phyloP scores from a whole-genome alignment of 92 coral and sea anemone species.

The Zoanthus solanderi region DNA sequence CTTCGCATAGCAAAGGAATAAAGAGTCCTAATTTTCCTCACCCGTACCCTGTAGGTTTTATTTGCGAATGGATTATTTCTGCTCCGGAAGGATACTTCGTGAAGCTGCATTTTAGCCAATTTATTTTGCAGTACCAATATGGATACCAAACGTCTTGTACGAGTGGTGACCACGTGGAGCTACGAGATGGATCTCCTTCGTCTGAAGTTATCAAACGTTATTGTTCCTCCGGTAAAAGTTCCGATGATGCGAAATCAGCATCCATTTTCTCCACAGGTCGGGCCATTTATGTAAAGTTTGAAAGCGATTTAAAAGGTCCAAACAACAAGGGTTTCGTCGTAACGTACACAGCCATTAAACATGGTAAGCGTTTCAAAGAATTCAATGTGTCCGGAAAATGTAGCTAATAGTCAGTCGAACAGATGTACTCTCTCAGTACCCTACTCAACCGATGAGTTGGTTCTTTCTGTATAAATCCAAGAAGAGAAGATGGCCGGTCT shows the following conservation, averaged over 20 bases:
- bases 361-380: background rate
- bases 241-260: background rate
- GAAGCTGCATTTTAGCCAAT: background rate
- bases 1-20: background rate
- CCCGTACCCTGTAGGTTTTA: constrained; percentile 3
- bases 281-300: background rate
- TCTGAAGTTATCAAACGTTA: constrained; percentile 22
- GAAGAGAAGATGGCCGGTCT: no score
- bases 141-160: background rate
- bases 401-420: background rate
- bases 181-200: background rate
- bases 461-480: no score
- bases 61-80: background rate
- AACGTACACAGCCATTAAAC: background rate
- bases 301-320: background rate
- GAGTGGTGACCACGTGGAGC: background rate
- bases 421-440: no score
- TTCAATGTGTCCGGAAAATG: background rate
- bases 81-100: constrained; percentile 19
- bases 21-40: constrained; percentile 4
- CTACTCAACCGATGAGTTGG: no score
- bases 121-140: background rate
- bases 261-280: background rate
- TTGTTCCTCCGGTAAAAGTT: background rate
- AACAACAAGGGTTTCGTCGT: background rate